A percentile compares a stretch with the other conserved stretches of the same genome.
These are phyloP conservation scores for Melopsittacus undulatus DNA, from an alignment of 2,797 vertebrate genomes.

Conservation along the genomic window DNA sequence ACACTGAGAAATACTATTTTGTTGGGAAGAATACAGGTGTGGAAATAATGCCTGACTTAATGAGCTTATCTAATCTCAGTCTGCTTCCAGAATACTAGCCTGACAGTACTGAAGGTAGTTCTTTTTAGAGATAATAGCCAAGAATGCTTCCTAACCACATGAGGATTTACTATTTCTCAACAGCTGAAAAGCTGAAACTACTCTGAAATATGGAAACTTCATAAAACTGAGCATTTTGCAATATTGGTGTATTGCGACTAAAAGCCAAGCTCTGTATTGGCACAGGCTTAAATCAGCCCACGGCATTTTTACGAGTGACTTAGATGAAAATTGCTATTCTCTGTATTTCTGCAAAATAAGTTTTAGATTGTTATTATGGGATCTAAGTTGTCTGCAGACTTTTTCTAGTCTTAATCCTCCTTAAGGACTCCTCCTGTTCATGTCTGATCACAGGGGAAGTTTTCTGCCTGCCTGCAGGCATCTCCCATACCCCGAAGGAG, in stretches of 20 bases:
- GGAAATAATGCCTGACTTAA: neutral
- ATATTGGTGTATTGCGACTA: accelerated
- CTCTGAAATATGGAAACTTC: neutral
- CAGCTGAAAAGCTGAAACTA: neutral
- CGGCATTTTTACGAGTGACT: neutral
- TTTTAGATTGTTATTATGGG: neutral
- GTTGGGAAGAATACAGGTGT: neutral
- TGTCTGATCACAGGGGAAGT: neutral
- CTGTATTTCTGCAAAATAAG: neutral
- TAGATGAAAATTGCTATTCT: neutral
- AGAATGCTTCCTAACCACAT: neutral
- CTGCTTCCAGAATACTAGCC: neutral
- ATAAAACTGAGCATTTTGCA: neutral
- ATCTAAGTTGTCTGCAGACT: neutral
- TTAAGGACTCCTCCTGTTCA: neutral
- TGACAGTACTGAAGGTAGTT: neutral
- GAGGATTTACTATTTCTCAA: neutral
- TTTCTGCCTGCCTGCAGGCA: neutral
- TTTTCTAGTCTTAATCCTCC: neutral
- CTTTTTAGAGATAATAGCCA: neutral
- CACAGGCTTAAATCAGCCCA: neutral
- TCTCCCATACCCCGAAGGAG: accelerated
- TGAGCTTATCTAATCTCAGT: neutral
- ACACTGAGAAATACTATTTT: neutral
- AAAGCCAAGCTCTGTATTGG: neutral